phyloP scores from a whole-genome alignment of 2,888 invertebrate genomes.

The Habroteleia sp. region DNA sequence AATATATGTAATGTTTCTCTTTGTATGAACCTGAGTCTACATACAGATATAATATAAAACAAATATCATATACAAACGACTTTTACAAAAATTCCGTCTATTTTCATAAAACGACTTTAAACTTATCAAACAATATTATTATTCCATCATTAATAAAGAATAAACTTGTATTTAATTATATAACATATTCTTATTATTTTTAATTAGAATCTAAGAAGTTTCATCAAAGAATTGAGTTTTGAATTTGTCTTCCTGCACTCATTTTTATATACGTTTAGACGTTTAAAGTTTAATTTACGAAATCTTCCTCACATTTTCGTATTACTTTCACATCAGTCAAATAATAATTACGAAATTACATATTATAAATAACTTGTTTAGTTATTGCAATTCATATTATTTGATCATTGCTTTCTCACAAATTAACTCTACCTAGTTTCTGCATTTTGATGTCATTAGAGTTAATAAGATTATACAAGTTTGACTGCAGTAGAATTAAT shows the following conservation, averaged over 20 bases:
- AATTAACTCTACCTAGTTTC: conserved; percentile 16
- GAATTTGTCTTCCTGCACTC: no score
- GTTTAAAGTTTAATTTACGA: conserved; percentile 8
- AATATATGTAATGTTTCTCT: conserved; percentile 18
- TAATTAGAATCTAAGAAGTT: no score
- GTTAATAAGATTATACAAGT: conserved; percentile 18
- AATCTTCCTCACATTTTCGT: conserved; percentile 14
- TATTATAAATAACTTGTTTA: conserved; percentile 29
- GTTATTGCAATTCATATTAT: conserved; percentile 2
- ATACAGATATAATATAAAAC: conserved; percentile 40
- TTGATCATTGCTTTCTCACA: conserved; percentile 24
- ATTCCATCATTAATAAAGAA: no score
- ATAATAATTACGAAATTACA: conserved; percentile 17
- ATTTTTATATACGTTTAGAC: no score
- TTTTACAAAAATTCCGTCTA: no score
- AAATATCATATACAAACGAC: conserved; percentile 23
- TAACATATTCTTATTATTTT: no score
- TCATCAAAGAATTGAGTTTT: no score
- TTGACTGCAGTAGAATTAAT: conserved; percentile 9
- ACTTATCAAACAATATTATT: no score
- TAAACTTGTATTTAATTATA: no score
- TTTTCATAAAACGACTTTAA: no score
- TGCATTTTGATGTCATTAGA: neutral
- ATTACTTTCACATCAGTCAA: conserved; percentile 23
- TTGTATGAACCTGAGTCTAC: conserved; percentile 4